Base-by-base conservation (phyloP, 2,888 invertebrate genomes). In the Tetragnatha montana region DNA sequence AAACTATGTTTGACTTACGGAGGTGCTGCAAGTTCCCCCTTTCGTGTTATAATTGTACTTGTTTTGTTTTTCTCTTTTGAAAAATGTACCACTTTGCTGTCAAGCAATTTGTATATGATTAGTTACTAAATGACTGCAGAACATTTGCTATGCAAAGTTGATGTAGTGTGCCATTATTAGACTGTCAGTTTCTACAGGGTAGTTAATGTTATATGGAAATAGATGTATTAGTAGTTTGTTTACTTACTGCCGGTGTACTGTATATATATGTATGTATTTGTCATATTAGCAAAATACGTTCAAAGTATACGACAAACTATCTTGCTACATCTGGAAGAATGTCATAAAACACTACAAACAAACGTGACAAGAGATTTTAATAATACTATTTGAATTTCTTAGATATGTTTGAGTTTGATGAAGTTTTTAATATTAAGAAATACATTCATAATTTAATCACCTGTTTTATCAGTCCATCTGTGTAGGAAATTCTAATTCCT, bases 81-180 rank as follows among this genome's bases (percentile, higher is more conserved):
- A 69, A 47, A 79, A 12, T 83, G 73, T 83, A 83, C 49, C 19
- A 69, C 76, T 89, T 81, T 89, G 81, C 71, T 76, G 71, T 70
- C n/a, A 21, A 71, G 87, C 82, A 88, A 82, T 68, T 60, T 83
- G 60, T 83, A 70, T 85, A 85, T 81, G 70, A 81, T 85, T 89
- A 89, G 89, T 81, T 74, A 84, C 84, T 89, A 89, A 85, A 80
- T 89, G 89, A 89, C 81, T 85, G 89, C 84, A 71, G 79, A 76
- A 89, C 81, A 89, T 89, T 89, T 89, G 89, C 89, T 85, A 89
- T 89, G 89, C 89, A 89, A 89, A 89, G 81, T 89, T 89, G 88
- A 84, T 89, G 85, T 89, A 89, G 89, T 89, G 89, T 89, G 89
- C 89, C 89, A 89, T 89, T 85, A 89, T 85, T 88, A 88, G 85